These are phyloP conservation scores for Hafferia zeledoni DNA, from an alignment of 2,797 vertebrate genomes.

Conservation along the genomic window DNA sequence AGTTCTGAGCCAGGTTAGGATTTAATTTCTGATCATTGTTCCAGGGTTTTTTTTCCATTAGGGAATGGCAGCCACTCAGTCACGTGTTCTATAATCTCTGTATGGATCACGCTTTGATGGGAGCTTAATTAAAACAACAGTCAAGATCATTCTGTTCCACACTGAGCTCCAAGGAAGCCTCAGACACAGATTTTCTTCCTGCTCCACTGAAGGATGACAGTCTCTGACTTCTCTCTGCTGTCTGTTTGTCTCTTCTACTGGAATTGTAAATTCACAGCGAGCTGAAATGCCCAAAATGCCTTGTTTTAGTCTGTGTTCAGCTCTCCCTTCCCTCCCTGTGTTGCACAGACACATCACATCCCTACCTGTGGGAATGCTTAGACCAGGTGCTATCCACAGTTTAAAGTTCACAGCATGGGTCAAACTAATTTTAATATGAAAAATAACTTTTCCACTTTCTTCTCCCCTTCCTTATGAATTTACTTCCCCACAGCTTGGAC, in stretches of 20 bases:
- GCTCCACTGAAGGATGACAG: conserved; percentile 7
- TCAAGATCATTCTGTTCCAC: neutral
- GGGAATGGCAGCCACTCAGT: neutral
- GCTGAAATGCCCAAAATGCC: neutral
- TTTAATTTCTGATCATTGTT: neutral
- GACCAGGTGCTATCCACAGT: neutral
- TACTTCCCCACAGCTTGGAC: neutral
- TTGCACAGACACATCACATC: neutral
- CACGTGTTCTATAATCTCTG: neutral
- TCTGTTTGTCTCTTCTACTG: neutral
- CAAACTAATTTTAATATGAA: neutral
- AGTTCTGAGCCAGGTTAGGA: neutral
- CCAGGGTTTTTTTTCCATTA: neutral
- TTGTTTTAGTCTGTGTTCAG: neutral
- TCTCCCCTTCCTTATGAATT: neutral
- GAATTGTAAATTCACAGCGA: neutral
- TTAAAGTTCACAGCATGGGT: neutral
- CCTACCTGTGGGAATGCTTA: neutral
- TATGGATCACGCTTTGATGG: neutral
- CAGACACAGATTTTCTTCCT: neutral
- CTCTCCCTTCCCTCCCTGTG: neutral
- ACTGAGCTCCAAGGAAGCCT: neutral
- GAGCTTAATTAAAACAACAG: conserved; percentile 37
- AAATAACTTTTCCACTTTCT: neutral
- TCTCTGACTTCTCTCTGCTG: neutral